Base-by-base conservation (phyloP, 2,797 vertebrate genomes). In the Sebastes vulpes region DNA sequence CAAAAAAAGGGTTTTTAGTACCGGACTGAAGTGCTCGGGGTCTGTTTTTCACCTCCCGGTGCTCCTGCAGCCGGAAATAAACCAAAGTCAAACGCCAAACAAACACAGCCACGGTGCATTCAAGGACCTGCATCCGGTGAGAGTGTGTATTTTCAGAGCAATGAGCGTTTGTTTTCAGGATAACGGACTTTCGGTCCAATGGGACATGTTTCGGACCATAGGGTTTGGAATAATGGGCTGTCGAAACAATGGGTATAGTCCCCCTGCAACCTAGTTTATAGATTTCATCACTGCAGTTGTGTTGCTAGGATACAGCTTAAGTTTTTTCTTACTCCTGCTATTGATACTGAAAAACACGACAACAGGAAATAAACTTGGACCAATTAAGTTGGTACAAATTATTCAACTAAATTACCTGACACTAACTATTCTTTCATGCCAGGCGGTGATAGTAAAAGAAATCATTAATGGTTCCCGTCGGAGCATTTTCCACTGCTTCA, bases 401-500 rank as follows among this genome's bases (percentile, higher is more conserved):
- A 60, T 59, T 42, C 2, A 53, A 2, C n/a, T 38, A 48, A 42
- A 29, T 28, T 3, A 54, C 18, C 32, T 21, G 12, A 11, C 20
- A 8, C n/a, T 18, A 23, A 11, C 31, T 73, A 3, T 60, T 60
- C 12, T 54, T 31, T 58, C n/a, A 25, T 58, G 31, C 46, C 29
- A 48, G 50, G 12, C 56, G 52, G 18, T 8, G 32, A 52, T 53
- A 35, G 58, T 75, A 35, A 54, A 48, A 63, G 23, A 31, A 50
- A 35, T 2, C 12, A 75, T 81, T 52, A 14, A 58, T 53, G 50
- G 35, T 31, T 35, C 10, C 58, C 67, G 56, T 65, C 52, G 42
- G 14, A 75, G 35, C 20, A 21, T 82, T 90, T 89, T 90, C 85
- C 84, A 74, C 69, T 31, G 65, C 81, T 90, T 67, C 46, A 77